Evolutionary conservation across 2,888 invertebrate genomes (phyloP), one percentile per base, ranked within the genome.

Genomic region (Meganola albula): DNA sequence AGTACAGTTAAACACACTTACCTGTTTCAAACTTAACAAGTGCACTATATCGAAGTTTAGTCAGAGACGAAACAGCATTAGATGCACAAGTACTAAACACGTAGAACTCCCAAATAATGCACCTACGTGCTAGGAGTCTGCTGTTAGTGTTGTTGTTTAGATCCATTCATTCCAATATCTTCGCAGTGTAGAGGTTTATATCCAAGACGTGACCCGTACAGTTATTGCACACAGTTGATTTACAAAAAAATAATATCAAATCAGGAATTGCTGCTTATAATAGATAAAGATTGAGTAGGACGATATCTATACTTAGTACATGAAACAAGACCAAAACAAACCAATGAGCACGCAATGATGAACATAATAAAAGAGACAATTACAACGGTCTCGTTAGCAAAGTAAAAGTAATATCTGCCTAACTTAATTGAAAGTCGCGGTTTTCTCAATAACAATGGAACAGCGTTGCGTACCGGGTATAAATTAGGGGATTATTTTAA

Each of bases 401-500:
- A 62, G 63, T 53, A 57, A 58, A 61, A 64, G 61, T 54, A 58
- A 60, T 66, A 59, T 52, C 56, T 54, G 52, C 47, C 58, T 50
- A 44, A 53, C 53, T 58, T 74, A 78, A 78, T 75, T 76, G 71
- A 73, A 72, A 68, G 66, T 59, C 67, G 73, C 61, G 70, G 73
- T 69, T 71, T 62, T 51, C 56, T 66, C 72, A 68, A 73, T 70
- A 75, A 74, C 69, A 70, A 62, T 59, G 44, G 58, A 44, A 48
- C 39, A 48, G 36, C 45, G 52, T 41, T 38, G 49, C 53, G 50
- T 56, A 54, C 58, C 64, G 72, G 63, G 63, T 75, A 77, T 79
- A 78, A 79, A 79, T 79, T 76, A 74, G 63, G 63, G 77, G 71
- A 77, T 80, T 78, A 77, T 74, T 76, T 77, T 79, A 80, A 78